Evolutionary conservation across 2,797 vertebrate genomes (phyloP).

Genomic region (Hippopotamyrus pictus): DNA sequence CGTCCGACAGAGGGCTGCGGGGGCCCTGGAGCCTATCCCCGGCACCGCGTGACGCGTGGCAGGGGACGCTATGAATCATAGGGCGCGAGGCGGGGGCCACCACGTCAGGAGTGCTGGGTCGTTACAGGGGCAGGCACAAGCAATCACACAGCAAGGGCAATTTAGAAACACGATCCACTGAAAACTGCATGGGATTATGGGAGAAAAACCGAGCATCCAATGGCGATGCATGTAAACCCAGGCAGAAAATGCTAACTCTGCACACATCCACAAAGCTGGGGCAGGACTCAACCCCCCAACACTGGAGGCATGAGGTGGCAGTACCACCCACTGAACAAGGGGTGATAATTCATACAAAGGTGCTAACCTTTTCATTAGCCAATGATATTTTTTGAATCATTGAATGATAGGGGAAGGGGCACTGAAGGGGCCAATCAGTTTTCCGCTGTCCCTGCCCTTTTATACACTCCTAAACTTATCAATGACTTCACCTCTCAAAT

Average conservation of each 20-base stretch:
- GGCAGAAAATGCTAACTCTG: not conserved
- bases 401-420: not conserved
- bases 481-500: not conserved
- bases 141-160: not conserved
- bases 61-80: not conserved
- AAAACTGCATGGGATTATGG: not conserved
- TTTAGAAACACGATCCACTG: not conserved
- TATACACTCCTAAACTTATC: not conserved
- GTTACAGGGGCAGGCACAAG: not conserved
- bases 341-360: not conserved
- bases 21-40: not conserved
- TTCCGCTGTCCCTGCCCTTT: not conserved
- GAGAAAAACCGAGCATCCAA: not conserved
- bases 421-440: not conserved
- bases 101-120: not conserved
- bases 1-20: not conserved
- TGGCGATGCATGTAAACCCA: not conserved
- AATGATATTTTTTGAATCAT: not conserved
- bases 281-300: not conserved
- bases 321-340: not conserved
- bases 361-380: not conserved
- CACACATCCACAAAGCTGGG: not conserved
- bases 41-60: not conserved
- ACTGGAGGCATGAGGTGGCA: not conserved
- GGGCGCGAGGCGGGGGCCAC: not conserved